Evolutionary conservation across 1,140 invertebrate genomes (phyloP).

Genomic region (Microplitis mediator): DNA sequence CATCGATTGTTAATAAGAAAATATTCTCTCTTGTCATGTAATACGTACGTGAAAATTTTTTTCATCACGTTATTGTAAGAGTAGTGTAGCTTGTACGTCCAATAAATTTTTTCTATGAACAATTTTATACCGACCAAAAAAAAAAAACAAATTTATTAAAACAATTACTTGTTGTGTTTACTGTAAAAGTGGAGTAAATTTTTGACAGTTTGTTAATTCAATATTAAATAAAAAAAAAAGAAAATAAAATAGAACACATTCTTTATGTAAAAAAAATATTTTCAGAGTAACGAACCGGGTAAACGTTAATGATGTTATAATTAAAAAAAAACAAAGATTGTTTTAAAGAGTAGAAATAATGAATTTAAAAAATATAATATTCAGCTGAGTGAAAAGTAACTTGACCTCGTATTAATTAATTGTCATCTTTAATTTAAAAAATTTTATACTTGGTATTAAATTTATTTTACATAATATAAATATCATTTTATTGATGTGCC

Average conservation of each 20-base stretch:
- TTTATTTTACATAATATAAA: not conserved
- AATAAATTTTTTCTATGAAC: conserved; percentile 45
- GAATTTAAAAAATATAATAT: not conserved
- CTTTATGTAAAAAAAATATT: not conserved
- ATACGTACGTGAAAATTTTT: not conserved
- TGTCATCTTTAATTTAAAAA: not conserved
- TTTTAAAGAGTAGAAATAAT: not conserved
- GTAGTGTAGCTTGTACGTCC: conserved; percentile 46
- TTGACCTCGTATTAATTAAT: not conserved
- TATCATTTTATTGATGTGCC: conserved; percentile 16
- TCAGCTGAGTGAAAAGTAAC: conserved; percentile 4
- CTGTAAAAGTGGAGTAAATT: conserved; percentile 8
- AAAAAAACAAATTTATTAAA: not conserved
- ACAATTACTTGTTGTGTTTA: not conserved
- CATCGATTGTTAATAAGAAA: not conserved
- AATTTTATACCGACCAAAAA: conserved; percentile 53
- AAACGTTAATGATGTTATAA: not conserved
- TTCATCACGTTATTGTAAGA: conserved; percentile 1
- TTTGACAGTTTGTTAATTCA: not conserved
- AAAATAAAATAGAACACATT: not conserved
- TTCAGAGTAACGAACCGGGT: too few species aligned
- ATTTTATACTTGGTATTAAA: not conserved
- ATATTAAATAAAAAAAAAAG: not conserved
- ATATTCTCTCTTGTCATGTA: not conserved
- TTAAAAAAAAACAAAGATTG: not conserved